phyloP scores from a whole-genome alignment of 2,797 vertebrate genomes.

The Spondyliosoma cantharus region DNA sequence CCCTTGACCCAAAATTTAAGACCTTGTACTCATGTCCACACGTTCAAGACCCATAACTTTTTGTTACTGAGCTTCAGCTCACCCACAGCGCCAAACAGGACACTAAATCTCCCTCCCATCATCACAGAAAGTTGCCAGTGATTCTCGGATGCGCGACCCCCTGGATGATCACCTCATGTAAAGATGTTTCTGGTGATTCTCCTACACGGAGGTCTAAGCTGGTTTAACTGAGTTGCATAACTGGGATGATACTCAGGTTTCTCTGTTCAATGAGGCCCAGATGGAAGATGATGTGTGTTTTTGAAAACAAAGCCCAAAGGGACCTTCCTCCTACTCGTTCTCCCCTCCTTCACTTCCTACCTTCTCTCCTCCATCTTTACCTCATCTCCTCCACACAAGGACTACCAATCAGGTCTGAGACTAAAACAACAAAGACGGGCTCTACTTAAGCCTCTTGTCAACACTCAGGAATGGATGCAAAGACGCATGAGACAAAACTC shows the following conservation, averaged over 20 bases:
- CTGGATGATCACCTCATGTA: conserved; percentile 45
- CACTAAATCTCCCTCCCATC: conserved; percentile 33
- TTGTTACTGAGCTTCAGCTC: conserved; percentile 51
- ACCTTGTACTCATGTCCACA: conserved; percentile 32
- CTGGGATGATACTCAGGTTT: conserved; percentile 72
- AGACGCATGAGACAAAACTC: conserved; percentile 13
- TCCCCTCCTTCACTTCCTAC: conserved; percentile 26
- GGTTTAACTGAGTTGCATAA: conserved; percentile 78
- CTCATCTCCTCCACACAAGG: conserved; percentile 49
- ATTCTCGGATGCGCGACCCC: conserved; percentile 25
- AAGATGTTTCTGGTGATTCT: conserved; percentile 58
- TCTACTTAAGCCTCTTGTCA: conserved; percentile 18
- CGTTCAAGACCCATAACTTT: conserved; percentile 26
- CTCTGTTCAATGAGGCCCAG: conserved; percentile 74
- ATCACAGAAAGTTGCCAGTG: conserved; percentile 5
- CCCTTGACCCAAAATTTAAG: conserved; percentile 49
- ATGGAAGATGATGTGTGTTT: conserved; percentile 75
- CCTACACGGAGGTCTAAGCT: conserved; percentile 59
- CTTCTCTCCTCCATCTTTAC: conserved; percentile 31
- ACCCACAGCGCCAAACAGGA: conserved; percentile 41
- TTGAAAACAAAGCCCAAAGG: conserved; percentile 59
- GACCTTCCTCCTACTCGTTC: conserved; percentile 19
- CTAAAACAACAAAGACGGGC: conserved; percentile 41
- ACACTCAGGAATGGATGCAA: conserved; percentile 4
- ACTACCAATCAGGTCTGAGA: conserved; percentile 43